Evolutionary conservation across 1,140 invertebrate genomes (phyloP).

Genomic region (Drosophila punjabiensis): DNA sequence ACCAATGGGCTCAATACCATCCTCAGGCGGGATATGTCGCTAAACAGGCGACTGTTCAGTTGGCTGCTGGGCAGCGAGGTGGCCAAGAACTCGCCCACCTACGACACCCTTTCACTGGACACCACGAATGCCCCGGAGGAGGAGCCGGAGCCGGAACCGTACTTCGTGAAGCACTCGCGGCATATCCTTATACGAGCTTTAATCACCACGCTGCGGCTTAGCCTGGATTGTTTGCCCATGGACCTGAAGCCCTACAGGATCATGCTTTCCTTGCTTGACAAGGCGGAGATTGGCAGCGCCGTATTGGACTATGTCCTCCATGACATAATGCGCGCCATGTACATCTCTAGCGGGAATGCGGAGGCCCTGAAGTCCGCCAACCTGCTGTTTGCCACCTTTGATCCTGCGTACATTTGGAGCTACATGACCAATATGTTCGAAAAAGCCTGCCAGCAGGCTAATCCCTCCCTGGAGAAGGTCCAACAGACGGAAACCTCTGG

Average conservation of each 20-base stretch:
- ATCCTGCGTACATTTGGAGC: constrained; percentile 95
- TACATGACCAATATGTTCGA: constrained; percentile 91
- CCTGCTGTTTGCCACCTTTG: constrained; percentile 93
- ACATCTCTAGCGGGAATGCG: constrained; percentile 75
- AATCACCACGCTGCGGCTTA: constrained; percentile 87
- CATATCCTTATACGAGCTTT: constrained; percentile 89
- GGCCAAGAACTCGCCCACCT: constrained; percentile 87
- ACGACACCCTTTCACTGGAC: constrained; percentile 70
- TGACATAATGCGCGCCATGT: constrained; percentile 91
- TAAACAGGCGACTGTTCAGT: constrained; percentile 94
- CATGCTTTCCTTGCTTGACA: constrained; percentile 94
- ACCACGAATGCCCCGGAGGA: constrained; percentile 25
- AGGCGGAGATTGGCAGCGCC: constrained; percentile 94
- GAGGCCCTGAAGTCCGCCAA: constrained; percentile 94
- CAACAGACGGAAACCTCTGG: constrained; percentile 27
- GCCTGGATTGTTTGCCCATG: constrained; percentile 87
- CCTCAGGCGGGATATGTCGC: constrained; percentile 95
- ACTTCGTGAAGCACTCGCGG: constrained; percentile 92
- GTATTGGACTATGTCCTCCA: constrained; percentile 95
- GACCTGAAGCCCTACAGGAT: constrained; percentile 94
- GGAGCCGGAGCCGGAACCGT: constrained; percentile 86
- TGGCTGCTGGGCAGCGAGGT: constrained; percentile 93
- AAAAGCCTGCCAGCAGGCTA: constrained; percentile 87
- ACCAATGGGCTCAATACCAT: constrained; percentile 94
- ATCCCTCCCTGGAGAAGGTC: constrained; percentile 27